Evolutionary conservation across 2,113 vertebrate genomes (phyloP).

Genomic region (Pterocles orientalis): DNA sequence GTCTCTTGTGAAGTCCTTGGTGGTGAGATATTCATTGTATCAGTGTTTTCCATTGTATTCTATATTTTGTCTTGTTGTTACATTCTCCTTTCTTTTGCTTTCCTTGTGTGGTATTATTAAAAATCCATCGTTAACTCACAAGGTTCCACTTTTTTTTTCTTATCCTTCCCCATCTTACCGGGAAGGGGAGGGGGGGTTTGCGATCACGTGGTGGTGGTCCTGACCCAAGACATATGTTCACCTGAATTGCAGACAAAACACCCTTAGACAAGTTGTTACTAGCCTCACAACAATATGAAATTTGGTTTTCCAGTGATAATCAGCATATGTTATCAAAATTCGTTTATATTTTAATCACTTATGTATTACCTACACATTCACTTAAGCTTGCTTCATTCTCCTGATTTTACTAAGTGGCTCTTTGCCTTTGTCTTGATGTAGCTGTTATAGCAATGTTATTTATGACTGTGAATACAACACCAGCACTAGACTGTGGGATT

Average conservation of each 20-base stretch:
- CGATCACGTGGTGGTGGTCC: too few relatives aligned
- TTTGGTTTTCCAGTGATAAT: not conserved
- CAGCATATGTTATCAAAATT: not conserved
- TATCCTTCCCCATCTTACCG: too few relatives aligned
- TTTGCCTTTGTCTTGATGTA: constrained; percentile 17
- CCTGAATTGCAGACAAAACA: not conserved
- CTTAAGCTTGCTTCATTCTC: constrained; percentile 19
- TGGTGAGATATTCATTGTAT: too few relatives aligned
- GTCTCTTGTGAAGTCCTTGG: too few relatives aligned
- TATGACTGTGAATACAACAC: not conserved
- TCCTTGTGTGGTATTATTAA: too few relatives aligned
- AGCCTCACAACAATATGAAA: not conserved
- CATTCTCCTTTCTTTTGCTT: too few relatives aligned
- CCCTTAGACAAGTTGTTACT: not conserved
- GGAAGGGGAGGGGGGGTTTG: too few relatives aligned
- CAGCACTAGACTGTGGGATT: not conserved
- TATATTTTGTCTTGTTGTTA: too few relatives aligned
- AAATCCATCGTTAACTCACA: too few relatives aligned
- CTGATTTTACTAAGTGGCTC: not conserved
- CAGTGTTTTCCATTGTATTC: too few relatives aligned
- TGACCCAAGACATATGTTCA: too few relatives aligned
- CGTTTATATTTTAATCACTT: not conserved
- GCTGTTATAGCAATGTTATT: not conserved
- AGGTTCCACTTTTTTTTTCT: too few relatives aligned
- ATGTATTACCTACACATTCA: not conserved